These are phyloP conservation scores for Synergus umbraculus DNA, from an alignment of 2,888 invertebrate genomes.

Conservation along the genomic window DNA sequence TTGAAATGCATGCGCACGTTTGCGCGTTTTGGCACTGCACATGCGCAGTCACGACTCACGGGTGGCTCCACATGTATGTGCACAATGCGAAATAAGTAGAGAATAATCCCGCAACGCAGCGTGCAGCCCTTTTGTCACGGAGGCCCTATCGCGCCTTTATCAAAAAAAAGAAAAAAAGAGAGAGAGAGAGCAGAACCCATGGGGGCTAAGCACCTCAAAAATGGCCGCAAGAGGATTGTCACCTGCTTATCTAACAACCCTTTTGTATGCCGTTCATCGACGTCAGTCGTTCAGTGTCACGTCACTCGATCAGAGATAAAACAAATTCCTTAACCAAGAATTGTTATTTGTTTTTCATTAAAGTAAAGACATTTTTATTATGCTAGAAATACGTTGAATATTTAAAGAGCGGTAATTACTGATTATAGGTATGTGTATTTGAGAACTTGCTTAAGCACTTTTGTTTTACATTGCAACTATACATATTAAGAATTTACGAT, in stretches of 20 bases:
- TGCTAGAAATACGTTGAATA: background rate
- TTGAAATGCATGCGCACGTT: constrained; percentile 60
- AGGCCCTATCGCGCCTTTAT: constrained; percentile 57
- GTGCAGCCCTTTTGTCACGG: constrained; percentile 67
- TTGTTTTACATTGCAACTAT: background rate
- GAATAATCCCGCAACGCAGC: constrained; percentile 67
- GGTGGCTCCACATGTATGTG: constrained; percentile 39
- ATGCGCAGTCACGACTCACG: constrained; percentile 51
- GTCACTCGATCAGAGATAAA: constrained; percentile 9
- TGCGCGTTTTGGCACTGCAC: constrained; percentile 49
- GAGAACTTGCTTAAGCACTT: background rate
- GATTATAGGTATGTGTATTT: background rate
- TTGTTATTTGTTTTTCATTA: background rate
- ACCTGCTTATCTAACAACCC: constrained; percentile 70
- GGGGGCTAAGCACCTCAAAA: constrained; percentile 66
- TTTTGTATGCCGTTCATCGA: constrained; percentile 12
- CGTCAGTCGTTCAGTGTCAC: background rate
- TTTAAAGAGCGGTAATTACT: background rate
- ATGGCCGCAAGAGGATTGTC: constrained; percentile 75
- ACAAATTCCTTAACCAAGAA: background rate
- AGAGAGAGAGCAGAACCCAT: constrained; percentile 53
- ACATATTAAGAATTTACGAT: constrained; percentile 16
- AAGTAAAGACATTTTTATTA: background rate
- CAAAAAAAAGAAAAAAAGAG: constrained; percentile 38
- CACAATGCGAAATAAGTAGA: constrained; percentile 56